Conservation (phyloP, 2,888 invertebrate species). For the Lysandra bellargus region DNA sequence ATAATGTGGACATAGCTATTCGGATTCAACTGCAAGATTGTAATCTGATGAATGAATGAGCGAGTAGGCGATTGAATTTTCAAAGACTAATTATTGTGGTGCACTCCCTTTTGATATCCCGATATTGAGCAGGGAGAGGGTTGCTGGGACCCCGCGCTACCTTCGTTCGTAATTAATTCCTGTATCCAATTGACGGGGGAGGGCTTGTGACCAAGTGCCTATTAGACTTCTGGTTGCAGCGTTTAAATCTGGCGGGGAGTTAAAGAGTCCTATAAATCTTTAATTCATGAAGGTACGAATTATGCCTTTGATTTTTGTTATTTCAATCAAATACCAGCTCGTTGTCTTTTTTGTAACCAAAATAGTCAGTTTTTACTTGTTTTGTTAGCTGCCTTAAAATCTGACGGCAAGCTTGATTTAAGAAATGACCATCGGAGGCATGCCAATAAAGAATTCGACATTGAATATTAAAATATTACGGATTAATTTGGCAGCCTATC, state of each 20-base stretch:
- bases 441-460: constrained; percentile 5
- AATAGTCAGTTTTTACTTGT: too few relatives aligned
- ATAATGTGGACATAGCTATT: too few relatives aligned
- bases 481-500: constrained; percentile 11
- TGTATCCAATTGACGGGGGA: constrained; percentile 15
- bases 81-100: constrained; percentile 19
- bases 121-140: constrained; percentile 19
- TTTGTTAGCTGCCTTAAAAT: too few relatives aligned
- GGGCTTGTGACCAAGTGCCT: not conserved
- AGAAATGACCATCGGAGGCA: not conserved
- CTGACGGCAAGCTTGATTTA: not conserved
- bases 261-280: not conserved
- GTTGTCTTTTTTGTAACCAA: too few relatives aligned
- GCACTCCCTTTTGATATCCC: not conserved
- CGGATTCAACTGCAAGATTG: not conserved
- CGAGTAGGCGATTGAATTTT: constrained; percentile 8
- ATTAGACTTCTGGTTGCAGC: constrained; percentile 18
- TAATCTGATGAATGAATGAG: not conserved
- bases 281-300: not conserved
- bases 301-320: not conserved
- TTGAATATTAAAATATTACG: constrained; percentile 13
- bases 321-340: not conserved
- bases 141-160: constrained; percentile 13
- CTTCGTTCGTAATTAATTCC: constrained; percentile 21
- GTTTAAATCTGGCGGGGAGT: constrained; percentile 20